Conservation (phyloP, 1,140 invertebrate genomes). For the Calycopis cecrops region DNA sequence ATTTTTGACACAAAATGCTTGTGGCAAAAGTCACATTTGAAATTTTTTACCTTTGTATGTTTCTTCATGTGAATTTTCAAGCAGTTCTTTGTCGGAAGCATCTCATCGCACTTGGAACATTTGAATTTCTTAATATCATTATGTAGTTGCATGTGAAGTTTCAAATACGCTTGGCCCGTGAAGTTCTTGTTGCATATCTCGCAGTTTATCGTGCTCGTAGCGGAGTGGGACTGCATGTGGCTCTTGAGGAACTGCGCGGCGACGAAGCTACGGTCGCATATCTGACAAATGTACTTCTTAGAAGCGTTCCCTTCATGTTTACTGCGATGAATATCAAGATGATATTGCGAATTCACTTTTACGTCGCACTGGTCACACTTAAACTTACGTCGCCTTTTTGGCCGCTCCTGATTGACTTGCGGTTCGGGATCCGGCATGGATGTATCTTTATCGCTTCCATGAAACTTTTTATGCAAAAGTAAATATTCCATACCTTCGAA, state of each 20-base stretch:
- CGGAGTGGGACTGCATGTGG: constrained; percentile 65
- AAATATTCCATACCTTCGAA: constrained; percentile 65
- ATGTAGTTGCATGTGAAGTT: constrained; percentile 78
- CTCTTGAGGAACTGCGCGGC: constrained; percentile 63
- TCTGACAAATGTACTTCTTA: constrained; percentile 62
- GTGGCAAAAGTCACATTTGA: constrained; percentile 68
- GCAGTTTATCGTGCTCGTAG: constrained; percentile 67
- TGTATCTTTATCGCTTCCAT: constrained; percentile 58
- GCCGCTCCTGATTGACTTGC: constrained; percentile 40
- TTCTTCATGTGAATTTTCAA: constrained; percentile 75
- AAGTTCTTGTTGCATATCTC: constrained; percentile 80
- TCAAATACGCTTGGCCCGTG: constrained; percentile 76
- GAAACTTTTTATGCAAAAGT: constrained; percentile 64
- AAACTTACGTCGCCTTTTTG: constrained; percentile 60
- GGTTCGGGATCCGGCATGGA: constrained; percentile 46
- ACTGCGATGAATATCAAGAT: constrained; percentile 62
- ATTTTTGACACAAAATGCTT: constrained; percentile 73
- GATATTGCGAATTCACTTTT: constrained; percentile 67
- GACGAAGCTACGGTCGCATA: constrained; percentile 62
- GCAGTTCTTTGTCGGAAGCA: constrained; percentile 80
- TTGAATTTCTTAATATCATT: constrained; percentile 80
- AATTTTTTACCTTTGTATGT: constrained; percentile 70
- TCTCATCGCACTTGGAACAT: constrained; percentile 80
- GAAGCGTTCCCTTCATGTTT: constrained; percentile 62
- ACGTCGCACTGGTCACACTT: constrained; percentile 67